Evolutionary conservation across 2,113 vertebrate species (phyloP).

Genomic region (Myocastor coypus): DNA sequence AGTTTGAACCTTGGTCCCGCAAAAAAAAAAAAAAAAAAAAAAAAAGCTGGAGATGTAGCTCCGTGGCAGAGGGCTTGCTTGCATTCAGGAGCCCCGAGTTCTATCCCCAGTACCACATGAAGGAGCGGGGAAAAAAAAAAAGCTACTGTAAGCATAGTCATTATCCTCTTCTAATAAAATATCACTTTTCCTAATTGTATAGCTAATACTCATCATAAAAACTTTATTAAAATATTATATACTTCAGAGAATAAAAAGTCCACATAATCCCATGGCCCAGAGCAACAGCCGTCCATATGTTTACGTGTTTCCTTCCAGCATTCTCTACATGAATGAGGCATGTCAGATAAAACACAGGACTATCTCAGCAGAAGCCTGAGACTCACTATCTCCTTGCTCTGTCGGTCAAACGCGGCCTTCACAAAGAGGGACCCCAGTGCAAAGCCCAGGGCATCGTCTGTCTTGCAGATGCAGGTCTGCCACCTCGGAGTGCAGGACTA

Average conservation of each 20-base stretch:
- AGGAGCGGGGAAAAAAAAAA: not conserved
- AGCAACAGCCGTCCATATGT: not conserved
- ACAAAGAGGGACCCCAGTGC: constrained; percentile 97
- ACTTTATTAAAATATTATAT: constrained; percentile 24
- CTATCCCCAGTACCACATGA: not conserved
- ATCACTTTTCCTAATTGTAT: constrained; percentile 1
- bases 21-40: not conserved
- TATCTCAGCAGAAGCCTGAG: not conserved
- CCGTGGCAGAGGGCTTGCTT: not conserved
- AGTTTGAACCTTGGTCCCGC: too few relatives aligned
- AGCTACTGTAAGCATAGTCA: not conserved
- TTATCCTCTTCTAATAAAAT: constrained; percentile 9
- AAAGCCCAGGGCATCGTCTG: constrained; percentile 96
- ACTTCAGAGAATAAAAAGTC: not conserved
- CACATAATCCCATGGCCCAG: not conserved
- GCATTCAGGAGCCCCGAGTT: not conserved
- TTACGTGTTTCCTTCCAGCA: not conserved
- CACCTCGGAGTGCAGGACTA: constrained; percentile 97
- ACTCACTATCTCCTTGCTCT: constrained; percentile 97
- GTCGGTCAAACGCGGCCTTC: constrained; percentile 96
- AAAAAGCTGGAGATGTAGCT: not conserved
- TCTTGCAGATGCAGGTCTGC: constrained; percentile 98
- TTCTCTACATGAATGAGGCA: not conserved
- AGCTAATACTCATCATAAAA: not conserved
- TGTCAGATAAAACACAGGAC: constrained; percentile 39